Evolutionary conservation across 2,113 vertebrate genomes (phyloP), one percentile per base, ranked within the genome.

Genomic region (Danionella cerebrum): DNA sequence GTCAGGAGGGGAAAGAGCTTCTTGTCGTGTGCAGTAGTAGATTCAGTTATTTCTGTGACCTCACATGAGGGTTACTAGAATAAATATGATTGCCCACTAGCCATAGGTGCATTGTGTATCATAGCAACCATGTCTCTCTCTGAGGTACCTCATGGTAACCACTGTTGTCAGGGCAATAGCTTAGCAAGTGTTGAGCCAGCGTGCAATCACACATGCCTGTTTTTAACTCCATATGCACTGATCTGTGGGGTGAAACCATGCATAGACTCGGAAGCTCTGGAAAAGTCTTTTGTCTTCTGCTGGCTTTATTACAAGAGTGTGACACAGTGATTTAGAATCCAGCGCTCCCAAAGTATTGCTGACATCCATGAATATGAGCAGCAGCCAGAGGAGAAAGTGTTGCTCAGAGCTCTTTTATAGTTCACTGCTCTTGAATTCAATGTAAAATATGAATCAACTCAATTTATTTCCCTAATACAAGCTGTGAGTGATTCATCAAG

Each of bases 111-210:
- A 10, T 79, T 53, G 24, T 9, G 39, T 65, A 52, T 69, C 77
- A 66, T 31, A 70, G 77, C 68, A 25, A 65, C 60, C 1, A 35
- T 42, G 47, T 73, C 65, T n/a, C 21, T 38, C 51, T 39, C 22
- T 12, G 25, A 18, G 67, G 67, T 55, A 64, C 65, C 64, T 39
- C 57, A 45, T 60, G 25, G 54, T 52, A 52, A 54, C 24, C 19
- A 42, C 42, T 47, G 35, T 57, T 58, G 50, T 76, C 60, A 38
- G 14, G 54, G 36, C 0, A 48, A 79, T 75, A 68, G 70, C 81
- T 14, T 77, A 75, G 79, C 77, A 84, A 82, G 80, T 73, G 21
- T 33, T 39, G 29, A 7, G 19, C 14, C 36, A 50, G 55, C 64
- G 47, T 42, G 18, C 27, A 35, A 72, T 67, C 76, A 70, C 65